phyloP scores from a whole-genome alignment of 2,888 invertebrate genomes.

The Blera fallax region DNA sequence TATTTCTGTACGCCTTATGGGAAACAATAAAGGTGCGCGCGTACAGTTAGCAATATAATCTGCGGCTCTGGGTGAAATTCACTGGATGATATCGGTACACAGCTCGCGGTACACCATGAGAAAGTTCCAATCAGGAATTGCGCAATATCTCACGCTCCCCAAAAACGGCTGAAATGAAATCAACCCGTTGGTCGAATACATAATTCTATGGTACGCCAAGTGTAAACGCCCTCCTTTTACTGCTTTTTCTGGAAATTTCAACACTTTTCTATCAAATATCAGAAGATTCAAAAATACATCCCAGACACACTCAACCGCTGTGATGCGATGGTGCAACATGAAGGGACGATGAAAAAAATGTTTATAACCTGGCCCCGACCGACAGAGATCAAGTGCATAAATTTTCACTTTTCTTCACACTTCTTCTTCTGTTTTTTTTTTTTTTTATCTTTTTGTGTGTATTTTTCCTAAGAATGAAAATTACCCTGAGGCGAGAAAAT shows the following conservation, averaged over 20 bases:
- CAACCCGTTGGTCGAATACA: neutral
- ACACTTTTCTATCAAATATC: neutral
- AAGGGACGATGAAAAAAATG: constrained; percentile 46
- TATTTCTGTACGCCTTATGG: constrained; percentile 50
- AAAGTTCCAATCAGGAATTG: constrained; percentile 48
- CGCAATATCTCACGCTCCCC: constrained; percentile 40
- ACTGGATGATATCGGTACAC: constrained; percentile 8
- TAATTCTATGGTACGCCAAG: neutral
- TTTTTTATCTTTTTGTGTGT: too few relatives aligned
- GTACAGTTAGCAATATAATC: constrained; percentile 13
- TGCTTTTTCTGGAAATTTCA: neutral
- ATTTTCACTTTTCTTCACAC: constrained; percentile 60
- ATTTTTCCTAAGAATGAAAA: constrained; percentile 40
- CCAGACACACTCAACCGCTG: neutral
- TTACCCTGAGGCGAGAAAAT: constrained; percentile 10
- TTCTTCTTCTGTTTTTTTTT: neutral
- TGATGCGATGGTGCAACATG: constrained; percentile 39
- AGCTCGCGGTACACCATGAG: constrained; percentile 39
- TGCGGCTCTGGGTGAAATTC: constrained; percentile 44
- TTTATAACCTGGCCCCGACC: constrained; percentile 44
- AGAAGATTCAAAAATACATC: constrained; percentile 40
- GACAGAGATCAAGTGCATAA: constrained; percentile 62
- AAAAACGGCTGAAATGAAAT: neutral
- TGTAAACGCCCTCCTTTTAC: constrained; percentile 20
- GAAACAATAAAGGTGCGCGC: constrained; percentile 32